Base-by-base conservation (phyloP, 1,140 invertebrate genomes). In the Drosophila yakuba region DNA sequence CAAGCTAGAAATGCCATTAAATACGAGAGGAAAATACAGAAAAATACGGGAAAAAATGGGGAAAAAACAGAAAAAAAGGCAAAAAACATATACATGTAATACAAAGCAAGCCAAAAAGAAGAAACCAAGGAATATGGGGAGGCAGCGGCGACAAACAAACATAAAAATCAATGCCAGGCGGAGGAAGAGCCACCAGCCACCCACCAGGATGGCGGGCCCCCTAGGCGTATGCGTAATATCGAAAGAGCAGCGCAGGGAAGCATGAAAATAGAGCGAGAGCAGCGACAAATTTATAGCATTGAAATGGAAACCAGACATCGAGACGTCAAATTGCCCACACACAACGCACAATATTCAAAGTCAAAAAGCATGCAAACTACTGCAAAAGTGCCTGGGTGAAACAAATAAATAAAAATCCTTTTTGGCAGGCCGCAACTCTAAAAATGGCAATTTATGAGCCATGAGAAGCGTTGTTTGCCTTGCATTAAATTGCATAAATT, bases 1-100 rank as follows among this genome's bases (percentile, higher is more conserved):
- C 84, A 76, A 63, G 84, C 83, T 88, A 89, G 79, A 83, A 88
- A 89, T 89, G 67, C 83, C 84, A 88, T 88, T 88, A 88, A 88
- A 88, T 88, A 83, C 79, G 44, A 58, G 60, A 58, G 52, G n/a
- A 74, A 74, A 74, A 74, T 44, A 62, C 17, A 73, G 55, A 43
- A 63, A 72, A 72, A 44, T 11, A 52, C 25, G 36, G 60, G 61
- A 64, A 76, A 77, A 20, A 20, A 20, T 2, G 20, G 20, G 20
- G 20, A 2, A 20, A 20, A 20, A 20, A 20, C 1, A 0, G 60
- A 58, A 61, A 76, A 77, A 45, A 47, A 25, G 25, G 25, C 25
- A 25, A 25, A 44, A 35, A 43, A 7, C 44, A 51, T 35, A 61
- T 60, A 73, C 67, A 73, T 32, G 72, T 80, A 84, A 84, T 84